A percentile compares a stretch with the other conserved stretches of the same genome.
phyloP scores from a whole-genome alignment of 2,888 invertebrate genomes.

The Oxystoma pomonae region DNA sequence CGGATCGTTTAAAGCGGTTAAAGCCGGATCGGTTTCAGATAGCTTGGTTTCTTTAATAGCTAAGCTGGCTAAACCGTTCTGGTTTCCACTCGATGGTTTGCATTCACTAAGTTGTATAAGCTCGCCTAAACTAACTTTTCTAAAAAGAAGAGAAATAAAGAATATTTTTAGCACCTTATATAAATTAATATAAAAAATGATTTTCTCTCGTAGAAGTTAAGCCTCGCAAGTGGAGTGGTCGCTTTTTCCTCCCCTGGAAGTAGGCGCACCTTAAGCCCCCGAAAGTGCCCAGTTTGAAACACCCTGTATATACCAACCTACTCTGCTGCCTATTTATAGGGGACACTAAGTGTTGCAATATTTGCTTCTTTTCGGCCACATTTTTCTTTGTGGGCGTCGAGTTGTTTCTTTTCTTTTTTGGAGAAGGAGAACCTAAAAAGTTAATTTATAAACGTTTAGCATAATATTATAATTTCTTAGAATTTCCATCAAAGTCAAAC shows the following conservation, averaged over 20 bases:
- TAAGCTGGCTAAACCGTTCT: slow-evolving; percentile 15
- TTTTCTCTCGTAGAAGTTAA: too few species aligned
- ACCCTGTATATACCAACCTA: slow-evolving; percentile 40
- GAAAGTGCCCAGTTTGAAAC: too few species aligned
- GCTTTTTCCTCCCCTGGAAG: too few species aligned
- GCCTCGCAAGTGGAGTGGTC: too few species aligned
- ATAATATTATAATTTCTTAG: too few species aligned
- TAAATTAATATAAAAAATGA: too few species aligned
- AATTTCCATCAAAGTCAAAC: too few species aligned
- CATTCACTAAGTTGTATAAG: slow-evolving; percentile 69
- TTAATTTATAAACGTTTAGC: too few species aligned
- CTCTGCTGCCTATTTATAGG: slow-evolving; percentile 59
- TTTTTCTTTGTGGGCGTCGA: slow-evolving; percentile 75
- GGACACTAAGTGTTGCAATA: slow-evolving; percentile 71
- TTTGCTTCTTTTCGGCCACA: slow-evolving; percentile 70
- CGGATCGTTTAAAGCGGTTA: slow-evolving; percentile 59
- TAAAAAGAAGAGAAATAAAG: slow-evolving; percentile 41
- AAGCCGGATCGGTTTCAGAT: slow-evolving; percentile 46
- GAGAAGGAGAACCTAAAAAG: slow-evolving; percentile 67
- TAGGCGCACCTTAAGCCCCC: too few species aligned
- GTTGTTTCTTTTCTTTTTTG: slow-evolving; percentile 74
- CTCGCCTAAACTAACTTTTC: slow-evolving; percentile 67
- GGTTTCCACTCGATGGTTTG: slow-evolving; percentile 32
- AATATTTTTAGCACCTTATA: not conserved
- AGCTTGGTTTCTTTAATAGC: slow-evolving; percentile 56